Percentiles rank a stretch among this genome's conserved stretches.
These are phyloP conservation scores for Cerceris rybyensis DNA, from an alignment of 2,888 invertebrate species.

Conservation along the genomic window DNA sequence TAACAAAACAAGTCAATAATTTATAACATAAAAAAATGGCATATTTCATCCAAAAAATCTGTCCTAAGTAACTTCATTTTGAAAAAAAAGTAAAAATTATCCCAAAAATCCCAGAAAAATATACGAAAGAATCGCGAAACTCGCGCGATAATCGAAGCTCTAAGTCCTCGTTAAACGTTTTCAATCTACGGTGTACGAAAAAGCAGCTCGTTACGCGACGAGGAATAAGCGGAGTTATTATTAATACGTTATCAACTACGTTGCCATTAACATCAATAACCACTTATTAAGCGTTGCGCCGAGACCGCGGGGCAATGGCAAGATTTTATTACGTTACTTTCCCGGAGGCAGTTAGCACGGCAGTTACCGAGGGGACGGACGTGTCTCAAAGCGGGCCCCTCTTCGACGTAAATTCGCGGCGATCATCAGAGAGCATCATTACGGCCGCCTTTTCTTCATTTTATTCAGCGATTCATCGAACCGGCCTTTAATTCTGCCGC, in stretches of 20 bases:
- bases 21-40: no score
- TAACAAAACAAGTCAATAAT: no score
- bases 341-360: constrained; percentile 4
- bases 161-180: no score
- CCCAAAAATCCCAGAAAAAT: no score
- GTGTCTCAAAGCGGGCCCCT: constrained; percentile 16
- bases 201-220: neutral
- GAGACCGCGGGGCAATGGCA: neutral
- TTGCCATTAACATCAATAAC: constrained; percentile 11
- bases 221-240: neutral
- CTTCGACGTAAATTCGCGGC: constrained; percentile 30
- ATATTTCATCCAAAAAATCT: no score
- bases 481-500: constrained; percentile 37
- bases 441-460: constrained; percentile 25
- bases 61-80: no score
- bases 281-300: constrained; percentile 6
- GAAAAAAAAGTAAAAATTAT: no score
- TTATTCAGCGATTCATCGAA: constrained; percentile 40
- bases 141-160: neutral
- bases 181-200: neutral
- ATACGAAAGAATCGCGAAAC: no score
- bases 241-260: neutral
- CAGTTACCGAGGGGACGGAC: neutral
- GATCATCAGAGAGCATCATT: constrained; percentile 30
- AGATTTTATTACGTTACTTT: constrained; percentile 12